Evolutionary conservation across 1,140 invertebrate genomes (phyloP), one percentile per base, ranked within the genome.

Genomic region (Manduca sexta): DNA sequence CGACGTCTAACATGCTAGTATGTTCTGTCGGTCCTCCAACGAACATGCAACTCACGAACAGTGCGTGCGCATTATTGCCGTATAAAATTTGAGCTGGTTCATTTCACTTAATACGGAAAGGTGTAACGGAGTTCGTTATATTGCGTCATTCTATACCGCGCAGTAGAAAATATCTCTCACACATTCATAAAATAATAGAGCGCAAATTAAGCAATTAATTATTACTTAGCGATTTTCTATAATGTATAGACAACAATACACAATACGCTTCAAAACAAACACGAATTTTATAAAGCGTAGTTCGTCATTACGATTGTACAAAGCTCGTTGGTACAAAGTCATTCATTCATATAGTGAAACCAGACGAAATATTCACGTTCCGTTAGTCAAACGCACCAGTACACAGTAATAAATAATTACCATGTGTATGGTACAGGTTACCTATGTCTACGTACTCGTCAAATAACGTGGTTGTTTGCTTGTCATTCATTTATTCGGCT

Each of bases 41-140:
- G 38, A 31, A 64, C 48, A 53, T 55, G 57, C 60, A 55, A 40
- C 53, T 52, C 52, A 51, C 49, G 46, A 49, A 43, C 45, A 48
- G 56, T 66, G 69, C 69, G 73, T 69, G 70, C 69, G 48, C 64
- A 53, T 70, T 72, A 83, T 67, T 52, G 57, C 63, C 64, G 48
- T 56, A 75, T 76, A 73, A 77, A 80, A 74, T 71, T 78, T 47
- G 62, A 65, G 60, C 56, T 58, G 52, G 56, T 39, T 60, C 61
- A 70, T 71, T 74, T 74, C 38, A 70, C 52, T 74, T 73, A 67
- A 76, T 76, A 67, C 53, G 56, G 69, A 69, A 62, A 61, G 52
- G 53, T 60, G 60, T 56, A 48, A 41, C 45, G 49, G 40, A 56
- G 26, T 41, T 41, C 56, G 42, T 58, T 61, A 49, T 57, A 69